Percentiles rank a stretch among this genome's conserved stretches.
These are phyloP conservation scores for Dyspetes luteomarginatus DNA, from an alignment of 2,888 invertebrate species.

Conservation along the genomic window DNA sequence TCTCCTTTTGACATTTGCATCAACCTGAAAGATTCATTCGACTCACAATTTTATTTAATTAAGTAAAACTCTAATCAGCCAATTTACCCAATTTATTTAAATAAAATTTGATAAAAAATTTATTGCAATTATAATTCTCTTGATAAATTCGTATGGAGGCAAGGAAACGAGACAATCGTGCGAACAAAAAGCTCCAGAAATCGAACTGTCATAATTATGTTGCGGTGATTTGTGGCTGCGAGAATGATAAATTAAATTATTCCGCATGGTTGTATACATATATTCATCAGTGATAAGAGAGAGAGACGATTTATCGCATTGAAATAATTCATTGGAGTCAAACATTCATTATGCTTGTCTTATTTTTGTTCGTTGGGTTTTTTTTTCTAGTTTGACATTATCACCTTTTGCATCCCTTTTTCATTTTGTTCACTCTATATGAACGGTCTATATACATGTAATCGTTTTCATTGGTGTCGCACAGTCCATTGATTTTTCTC, in stretches of 20 bases:
- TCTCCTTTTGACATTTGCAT: no score
- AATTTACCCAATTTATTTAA: no score
- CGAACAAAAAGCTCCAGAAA: not conserved
- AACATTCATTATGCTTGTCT: not conserved
- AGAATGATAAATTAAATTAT: not conserved
- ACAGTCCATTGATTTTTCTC: conserved; percentile 44
- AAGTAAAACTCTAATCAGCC: no score
- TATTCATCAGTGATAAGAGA: not conserved
- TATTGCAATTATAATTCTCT: no score
- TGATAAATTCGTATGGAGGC: not conserved
- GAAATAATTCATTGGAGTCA: not conserved
- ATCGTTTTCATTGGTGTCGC: conserved; percentile 33
- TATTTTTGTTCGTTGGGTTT: not conserved
- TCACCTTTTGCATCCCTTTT: not conserved
- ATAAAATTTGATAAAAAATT: no score
- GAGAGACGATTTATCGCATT: not conserved
- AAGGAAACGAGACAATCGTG: not conserved
- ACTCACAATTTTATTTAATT: no score
- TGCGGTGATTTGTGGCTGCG: not conserved
- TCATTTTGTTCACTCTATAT: not conserved
- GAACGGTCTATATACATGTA: not conserved
- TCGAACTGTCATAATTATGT: not conserved
- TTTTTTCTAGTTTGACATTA: no score
- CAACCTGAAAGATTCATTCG: no score
- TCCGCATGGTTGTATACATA: not conserved